Percentiles rank a stretch among this genome's conserved stretches.
Evolutionary conservation across 1,140 invertebrate species (phyloP).

Genomic region (Ips typographus): DNA sequence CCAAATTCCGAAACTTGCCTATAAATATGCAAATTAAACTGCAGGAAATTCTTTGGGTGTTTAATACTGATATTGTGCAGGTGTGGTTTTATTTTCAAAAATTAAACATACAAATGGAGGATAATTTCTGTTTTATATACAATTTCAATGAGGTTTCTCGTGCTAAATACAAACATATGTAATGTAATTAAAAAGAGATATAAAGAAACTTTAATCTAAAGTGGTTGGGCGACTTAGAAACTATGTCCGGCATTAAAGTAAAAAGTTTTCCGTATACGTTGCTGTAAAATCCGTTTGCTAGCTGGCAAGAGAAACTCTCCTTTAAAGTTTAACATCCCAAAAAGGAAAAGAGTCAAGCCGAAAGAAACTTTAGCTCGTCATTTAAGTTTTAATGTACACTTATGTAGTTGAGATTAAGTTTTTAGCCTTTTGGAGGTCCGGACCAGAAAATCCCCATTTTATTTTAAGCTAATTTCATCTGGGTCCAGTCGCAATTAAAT

Average conservation of each 20-base stretch:
- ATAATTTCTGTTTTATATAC: neutral
- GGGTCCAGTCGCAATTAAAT: too few species aligned
- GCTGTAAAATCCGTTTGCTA: slow-evolving; percentile 10
- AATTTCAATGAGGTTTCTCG: neutral
- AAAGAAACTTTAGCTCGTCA: slow-evolving; percentile 9
- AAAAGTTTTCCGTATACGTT: neutral
- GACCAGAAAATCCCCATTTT: neutral
- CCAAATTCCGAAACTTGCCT: neutral
- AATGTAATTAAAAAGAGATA: neutral
- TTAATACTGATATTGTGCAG: neutral
- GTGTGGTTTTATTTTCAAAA: too few species aligned
- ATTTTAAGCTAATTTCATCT: too few species aligned
- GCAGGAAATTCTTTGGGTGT: neutral
- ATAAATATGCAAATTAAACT: slow-evolving; percentile 6
- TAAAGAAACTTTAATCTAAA: neutral
- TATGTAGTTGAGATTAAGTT: slow-evolving; percentile 14
- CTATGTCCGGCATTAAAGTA: slow-evolving; percentile 7
- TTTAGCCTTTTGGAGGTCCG: neutral
- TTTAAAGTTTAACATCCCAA: slow-evolving; percentile 2
- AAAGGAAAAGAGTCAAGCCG: slow-evolving; percentile 7
- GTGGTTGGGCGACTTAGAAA: neutral
- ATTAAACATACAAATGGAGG: too few species aligned
- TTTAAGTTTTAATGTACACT: slow-evolving; percentile 11
- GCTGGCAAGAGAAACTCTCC: neutral
- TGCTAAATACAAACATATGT: neutral